These are phyloP conservation scores for Coleophora flavipennella DNA, from an alignment of 2,888 invertebrate genomes.

Conservation along the genomic window DNA sequence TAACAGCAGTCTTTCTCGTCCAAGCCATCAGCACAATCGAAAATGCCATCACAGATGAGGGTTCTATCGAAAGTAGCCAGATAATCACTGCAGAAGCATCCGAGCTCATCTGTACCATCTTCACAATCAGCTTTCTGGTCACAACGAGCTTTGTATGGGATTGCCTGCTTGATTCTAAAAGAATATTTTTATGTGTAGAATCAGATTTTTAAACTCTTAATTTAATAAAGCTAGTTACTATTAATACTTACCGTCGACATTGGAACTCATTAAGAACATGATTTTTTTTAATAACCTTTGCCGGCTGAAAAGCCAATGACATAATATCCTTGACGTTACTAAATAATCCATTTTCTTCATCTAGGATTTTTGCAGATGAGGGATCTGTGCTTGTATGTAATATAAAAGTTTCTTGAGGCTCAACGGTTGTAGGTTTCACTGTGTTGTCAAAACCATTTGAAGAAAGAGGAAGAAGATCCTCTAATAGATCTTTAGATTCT, in stretches of 20 bases:
- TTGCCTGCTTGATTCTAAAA: constrained; percentile 77
- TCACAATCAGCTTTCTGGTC: constrained; percentile 82
- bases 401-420: constrained; percentile 7
- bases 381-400: neutral
- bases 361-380: constrained; percentile 13
- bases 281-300: constrained; percentile 44
- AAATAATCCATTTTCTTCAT: constrained; percentile 19
- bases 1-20: constrained; percentile 84
- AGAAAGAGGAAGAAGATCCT: constrained; percentile 20
- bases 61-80: constrained; percentile 62
- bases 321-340: constrained; percentile 34
- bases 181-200: neutral
- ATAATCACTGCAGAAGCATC: constrained; percentile 82
- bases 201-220: too few species aligned
- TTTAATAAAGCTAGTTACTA: neutral
- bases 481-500: constrained; percentile 22
- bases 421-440: neutral
- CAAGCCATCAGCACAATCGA: constrained; percentile 81
- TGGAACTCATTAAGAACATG: constrained; percentile 43
- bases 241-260: constrained; percentile 50
- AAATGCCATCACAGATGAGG: constrained; percentile 81
- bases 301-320: constrained; percentile 38
- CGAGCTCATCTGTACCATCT: constrained; percentile 84
- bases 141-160: constrained; percentile 75
- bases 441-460: too few species aligned